Conservation (phyloP, 2,888 invertebrate species). For the Scaeva pyrastri region DNA sequence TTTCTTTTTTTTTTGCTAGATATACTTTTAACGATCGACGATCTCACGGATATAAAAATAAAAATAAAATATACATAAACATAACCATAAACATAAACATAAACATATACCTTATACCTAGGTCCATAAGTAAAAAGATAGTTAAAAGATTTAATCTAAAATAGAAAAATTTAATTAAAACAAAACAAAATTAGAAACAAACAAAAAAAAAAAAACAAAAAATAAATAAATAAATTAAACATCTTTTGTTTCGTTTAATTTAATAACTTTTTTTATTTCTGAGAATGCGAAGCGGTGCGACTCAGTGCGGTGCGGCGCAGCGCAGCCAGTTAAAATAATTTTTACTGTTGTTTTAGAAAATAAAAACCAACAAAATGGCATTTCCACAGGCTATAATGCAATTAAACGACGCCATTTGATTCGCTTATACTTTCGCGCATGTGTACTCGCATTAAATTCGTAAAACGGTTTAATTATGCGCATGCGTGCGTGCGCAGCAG, state of each 20-base stretch:
- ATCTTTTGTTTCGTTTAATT: constrained; percentile 43
- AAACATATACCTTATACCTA: too few relatives aligned
- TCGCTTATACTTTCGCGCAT: constrained; percentile 52
- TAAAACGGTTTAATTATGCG: constrained; percentile 74
- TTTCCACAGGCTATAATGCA: constrained; percentile 45
- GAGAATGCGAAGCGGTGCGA: constrained; percentile 16
- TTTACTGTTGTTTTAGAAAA: constrained; percentile 24
- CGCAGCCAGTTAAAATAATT: constrained; percentile 45
- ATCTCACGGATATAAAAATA: constrained; percentile 32
- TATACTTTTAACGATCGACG: constrained; percentile 59
- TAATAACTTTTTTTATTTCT: constrained; percentile 60
- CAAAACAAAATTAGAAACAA: constrained; percentile 1
- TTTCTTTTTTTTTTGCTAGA: neutral
- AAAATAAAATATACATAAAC: neutral
- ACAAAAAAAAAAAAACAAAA: constrained; percentile 8
- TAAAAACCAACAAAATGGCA: neutral
- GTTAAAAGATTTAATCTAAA: constrained; percentile 24
- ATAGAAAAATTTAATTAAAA: constrained; percentile 51
- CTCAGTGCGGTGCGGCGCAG: too few relatives aligned
- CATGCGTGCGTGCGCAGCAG: constrained; percentile 61
- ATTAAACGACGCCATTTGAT: constrained; percentile 71
- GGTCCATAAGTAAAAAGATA: constrained; percentile 6
- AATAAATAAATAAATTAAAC: constrained; percentile 28
- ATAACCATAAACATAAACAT: too few relatives aligned
- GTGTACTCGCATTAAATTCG: neutral